Evolutionary conservation across 1,140 invertebrate genomes (phyloP).

Genomic region (Pseudomyrmex flavicornis): DNA sequence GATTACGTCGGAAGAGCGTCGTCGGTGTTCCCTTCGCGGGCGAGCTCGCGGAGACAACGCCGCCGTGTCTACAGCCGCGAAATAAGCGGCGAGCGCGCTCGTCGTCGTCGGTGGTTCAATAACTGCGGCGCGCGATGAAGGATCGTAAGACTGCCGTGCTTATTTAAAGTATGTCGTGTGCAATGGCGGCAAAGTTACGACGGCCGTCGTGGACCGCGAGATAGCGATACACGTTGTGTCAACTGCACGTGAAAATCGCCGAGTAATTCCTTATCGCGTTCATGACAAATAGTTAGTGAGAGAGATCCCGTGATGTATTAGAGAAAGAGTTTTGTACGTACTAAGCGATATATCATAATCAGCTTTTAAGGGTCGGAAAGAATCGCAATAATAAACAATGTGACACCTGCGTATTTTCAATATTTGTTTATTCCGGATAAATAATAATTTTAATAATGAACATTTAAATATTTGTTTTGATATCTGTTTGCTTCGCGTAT

Average conservation of each 20-base stretch:
- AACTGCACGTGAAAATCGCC: constrained; percentile 40
- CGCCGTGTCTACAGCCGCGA: background rate
- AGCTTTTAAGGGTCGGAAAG: background rate
- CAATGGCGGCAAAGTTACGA: constrained; percentile 44
- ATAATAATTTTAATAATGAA: too few species aligned
- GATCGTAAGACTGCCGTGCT: constrained; percentile 41
- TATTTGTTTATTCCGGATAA: background rate
- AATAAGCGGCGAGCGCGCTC: background rate
- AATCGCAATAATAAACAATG: constrained; percentile 1
- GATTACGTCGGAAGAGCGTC: constrained; percentile 1
- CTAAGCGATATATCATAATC: constrained; percentile 31
- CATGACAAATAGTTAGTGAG: constrained; percentile 72
- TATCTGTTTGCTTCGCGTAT: background rate
- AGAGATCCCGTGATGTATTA: background rate
- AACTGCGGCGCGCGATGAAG: constrained; percentile 38
- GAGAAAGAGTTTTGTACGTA: background rate
- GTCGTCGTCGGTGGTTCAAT: constrained; percentile 12
- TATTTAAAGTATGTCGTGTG: constrained; percentile 49
- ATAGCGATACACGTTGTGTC: constrained; percentile 40
- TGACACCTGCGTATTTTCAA: background rate
- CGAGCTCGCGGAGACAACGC: background rate
- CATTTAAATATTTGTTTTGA: constrained; percentile 17
- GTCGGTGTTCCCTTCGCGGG: background rate
- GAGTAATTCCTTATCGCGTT: constrained; percentile 56
- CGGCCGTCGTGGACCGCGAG: constrained; percentile 6